These are phyloP conservation scores for Etheostoma nigrum DNA, from an alignment of 2,797 vertebrate genomes.

Conservation along the genomic window DNA sequence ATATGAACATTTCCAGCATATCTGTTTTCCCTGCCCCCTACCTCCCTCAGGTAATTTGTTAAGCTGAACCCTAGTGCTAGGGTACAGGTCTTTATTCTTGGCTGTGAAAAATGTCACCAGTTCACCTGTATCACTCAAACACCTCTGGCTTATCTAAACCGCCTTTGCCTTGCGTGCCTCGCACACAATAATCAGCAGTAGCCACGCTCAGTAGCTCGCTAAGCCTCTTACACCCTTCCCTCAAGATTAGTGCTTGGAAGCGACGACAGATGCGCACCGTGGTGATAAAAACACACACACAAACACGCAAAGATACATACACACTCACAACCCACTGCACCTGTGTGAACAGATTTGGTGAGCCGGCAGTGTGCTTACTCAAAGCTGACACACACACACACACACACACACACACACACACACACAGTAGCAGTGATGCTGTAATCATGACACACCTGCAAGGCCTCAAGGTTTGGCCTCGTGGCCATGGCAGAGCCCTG, in stretches of 20 bases:
- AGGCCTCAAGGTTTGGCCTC: slow-evolving; percentile 74
- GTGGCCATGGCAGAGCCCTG: slow-evolving; percentile 62
- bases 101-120: slow-evolving; percentile 79
- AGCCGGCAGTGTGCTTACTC: slow-evolving; percentile 73
- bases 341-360: slow-evolving; percentile 86
- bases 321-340: slow-evolving; percentile 69
- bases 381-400: slow-evolving; percentile 72
- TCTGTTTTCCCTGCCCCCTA: slow-evolving; percentile 33
- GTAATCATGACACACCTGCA: slow-evolving; percentile 80
- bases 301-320: slow-evolving; percentile 37
- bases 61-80: slow-evolving; percentile 55
- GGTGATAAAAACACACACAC: slow-evolving; percentile 81
- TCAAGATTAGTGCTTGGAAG: slow-evolving; percentile 88
- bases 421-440: slow-evolving; percentile 57
- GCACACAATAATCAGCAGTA: slow-evolving; percentile 87
- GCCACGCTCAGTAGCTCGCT: slow-evolving; percentile 86
- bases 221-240: slow-evolving; percentile 90
- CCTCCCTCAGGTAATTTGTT: slow-evolving; percentile 49
- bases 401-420: slow-evolving; percentile 32
- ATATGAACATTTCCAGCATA: slow-evolving; percentile 31
- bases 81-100: slow-evolving; percentile 68
- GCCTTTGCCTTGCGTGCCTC: slow-evolving; percentile 85
- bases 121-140: slow-evolving; percentile 87
- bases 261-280: slow-evolving; percentile 85
- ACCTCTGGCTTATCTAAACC: slow-evolving; percentile 87